Percentiles rank a stretch among this genome's conserved stretches.
Evolutionary conservation across 1,140 invertebrate genomes (phyloP).

Genomic region (Sycobia sp.): DNA sequence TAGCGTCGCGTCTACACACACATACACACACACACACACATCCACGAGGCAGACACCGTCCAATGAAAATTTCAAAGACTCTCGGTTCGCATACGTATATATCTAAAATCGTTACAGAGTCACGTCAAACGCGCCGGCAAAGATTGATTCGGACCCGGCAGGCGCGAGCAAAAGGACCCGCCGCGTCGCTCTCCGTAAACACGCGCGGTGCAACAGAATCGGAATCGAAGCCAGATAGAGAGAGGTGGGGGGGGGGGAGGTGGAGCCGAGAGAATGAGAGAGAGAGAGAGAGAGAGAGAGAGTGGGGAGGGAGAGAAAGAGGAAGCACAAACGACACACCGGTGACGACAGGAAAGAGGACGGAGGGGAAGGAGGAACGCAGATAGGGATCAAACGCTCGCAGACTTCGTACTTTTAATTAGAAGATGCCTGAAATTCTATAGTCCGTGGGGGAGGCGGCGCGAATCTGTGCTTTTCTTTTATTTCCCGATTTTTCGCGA

Average conservation of each 20-base stretch:
- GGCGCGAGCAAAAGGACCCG: not conserved
- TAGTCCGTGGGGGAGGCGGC: no score
- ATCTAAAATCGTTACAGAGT: no score
- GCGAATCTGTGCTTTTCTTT: no score
- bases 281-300: no score
- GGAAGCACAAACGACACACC: conserved; percentile 17
- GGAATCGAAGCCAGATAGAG: conserved; percentile 24
- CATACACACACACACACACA: no score
- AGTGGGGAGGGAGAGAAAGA: no score
- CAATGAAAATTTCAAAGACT: conserved; percentile 32
- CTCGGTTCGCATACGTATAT: conserved; percentile 24
- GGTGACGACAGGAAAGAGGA: not conserved
- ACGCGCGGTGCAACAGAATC: conserved; percentile 21
- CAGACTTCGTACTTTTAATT: no score
- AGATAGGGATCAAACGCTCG: not conserved
- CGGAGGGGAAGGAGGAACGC: not conserved
- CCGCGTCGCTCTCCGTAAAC: conserved; percentile 12
- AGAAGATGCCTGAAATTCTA: no score
- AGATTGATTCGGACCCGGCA: conserved; percentile 27
- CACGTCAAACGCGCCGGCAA: conserved; percentile 20
- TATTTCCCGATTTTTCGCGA: no score
- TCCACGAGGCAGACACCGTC: no score
- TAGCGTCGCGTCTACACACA: no score
- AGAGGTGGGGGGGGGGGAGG: no score
- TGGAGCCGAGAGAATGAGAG: not conserved